phyloP scores from a whole-genome alignment of 2,888 invertebrate genomes.

The Cerastis rubricosa region DNA sequence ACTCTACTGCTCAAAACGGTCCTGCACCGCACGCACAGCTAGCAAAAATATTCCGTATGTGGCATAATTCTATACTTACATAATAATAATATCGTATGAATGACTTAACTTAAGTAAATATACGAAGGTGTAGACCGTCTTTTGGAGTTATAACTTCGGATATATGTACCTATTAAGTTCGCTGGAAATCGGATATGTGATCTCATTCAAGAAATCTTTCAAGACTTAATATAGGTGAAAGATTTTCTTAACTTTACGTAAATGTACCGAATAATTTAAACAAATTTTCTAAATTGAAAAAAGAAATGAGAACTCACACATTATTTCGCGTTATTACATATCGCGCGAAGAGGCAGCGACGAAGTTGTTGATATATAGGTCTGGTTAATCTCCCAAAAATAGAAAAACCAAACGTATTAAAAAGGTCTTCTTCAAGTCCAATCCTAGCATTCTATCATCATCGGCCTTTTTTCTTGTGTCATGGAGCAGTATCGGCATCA shows the following conservation, averaged over 20 bases:
- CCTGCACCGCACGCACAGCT: not conserved
- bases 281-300: not conserved
- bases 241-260: not conserved
- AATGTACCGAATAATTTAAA: not conserved
- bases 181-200: constrained; percentile 13
- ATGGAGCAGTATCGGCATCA: not conserved
- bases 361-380: too few relatives aligned
- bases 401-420: not conserved
- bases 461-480: not conserved
- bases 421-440: too few relatives aligned
- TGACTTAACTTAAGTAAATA: not conserved
- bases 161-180: not conserved
- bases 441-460: not conserved
- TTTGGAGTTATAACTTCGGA: not conserved
- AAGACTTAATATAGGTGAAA: not conserved
- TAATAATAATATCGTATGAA: not conserved
- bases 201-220: constrained; percentile 17
- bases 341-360: not conserved
- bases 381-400: not conserved
- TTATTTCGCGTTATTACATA: not conserved
- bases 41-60: not conserved
- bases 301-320: not conserved
- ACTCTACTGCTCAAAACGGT: not conserved
- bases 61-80: not conserved
- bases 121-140: not conserved